phyloP scores from a whole-genome alignment of 2,113 vertebrate genomes.

The Madoqua kirkii region DNA sequence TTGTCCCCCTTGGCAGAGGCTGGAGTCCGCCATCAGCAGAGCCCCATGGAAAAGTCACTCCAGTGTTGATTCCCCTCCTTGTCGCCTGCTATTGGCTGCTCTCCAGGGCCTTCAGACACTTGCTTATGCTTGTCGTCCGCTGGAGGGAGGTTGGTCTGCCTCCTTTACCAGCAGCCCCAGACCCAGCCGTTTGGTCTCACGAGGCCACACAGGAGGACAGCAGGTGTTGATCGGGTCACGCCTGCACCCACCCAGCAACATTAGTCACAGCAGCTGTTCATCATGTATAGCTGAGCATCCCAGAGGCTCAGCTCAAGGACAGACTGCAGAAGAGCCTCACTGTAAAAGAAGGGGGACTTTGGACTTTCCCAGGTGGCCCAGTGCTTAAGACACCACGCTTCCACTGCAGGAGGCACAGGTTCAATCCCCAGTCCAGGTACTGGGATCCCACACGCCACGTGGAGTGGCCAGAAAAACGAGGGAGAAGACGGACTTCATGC shows the following conservation, averaged over 20 bases:
- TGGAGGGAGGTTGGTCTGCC: not conserved
- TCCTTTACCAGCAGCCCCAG: not conserved
- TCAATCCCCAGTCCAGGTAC: not conserved
- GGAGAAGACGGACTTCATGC: accelerated
- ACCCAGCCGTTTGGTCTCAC: not conserved
- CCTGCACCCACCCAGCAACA: not conserved
- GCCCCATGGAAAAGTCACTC: not conserved
- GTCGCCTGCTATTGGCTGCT: no score
- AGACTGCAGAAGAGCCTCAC: accelerated
- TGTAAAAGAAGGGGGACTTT: not conserved
- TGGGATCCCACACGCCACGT: not conserved
- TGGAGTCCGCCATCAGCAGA: not conserved
- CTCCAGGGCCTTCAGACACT: not conserved
- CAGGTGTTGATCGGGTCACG: not conserved
- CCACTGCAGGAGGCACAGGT: not conserved
- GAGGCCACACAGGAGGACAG: not conserved
- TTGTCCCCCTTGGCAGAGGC: not conserved
- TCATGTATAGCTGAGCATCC: accelerated
- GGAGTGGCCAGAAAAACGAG: not conserved
- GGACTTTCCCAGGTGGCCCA: not conserved
- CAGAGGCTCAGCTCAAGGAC: not conserved
- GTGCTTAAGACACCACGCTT: accelerated
- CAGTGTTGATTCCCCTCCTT: no score
- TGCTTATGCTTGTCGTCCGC: not conserved
- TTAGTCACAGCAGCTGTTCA: not conserved